Evolutionary conservation across 2,888 invertebrate genomes (phyloP).

Genomic region (Dermolepida albohirtum): DNA sequence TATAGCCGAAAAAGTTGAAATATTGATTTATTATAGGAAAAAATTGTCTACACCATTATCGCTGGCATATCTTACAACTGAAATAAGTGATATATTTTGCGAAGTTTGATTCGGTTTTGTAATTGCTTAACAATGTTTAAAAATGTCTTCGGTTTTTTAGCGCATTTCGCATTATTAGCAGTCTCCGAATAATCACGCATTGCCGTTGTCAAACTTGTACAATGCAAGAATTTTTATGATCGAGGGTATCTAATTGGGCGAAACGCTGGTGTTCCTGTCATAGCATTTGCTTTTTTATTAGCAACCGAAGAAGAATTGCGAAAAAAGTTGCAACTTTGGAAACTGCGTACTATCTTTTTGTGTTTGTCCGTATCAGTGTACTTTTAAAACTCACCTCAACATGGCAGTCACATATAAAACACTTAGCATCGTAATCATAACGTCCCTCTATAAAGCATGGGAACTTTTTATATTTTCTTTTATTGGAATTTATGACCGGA

Average conservation of each 20-base stretch:
- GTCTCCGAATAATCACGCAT: conserved; percentile 2
- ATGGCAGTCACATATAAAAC: conserved; percentile 14
- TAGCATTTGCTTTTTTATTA: conserved; percentile 14
- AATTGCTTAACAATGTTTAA: not conserved
- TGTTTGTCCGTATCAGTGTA: not conserved
- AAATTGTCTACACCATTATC: too few relatives aligned
- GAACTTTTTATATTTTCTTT: not conserved
- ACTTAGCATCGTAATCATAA: conserved; percentile 5
- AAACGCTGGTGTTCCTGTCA: conserved; percentile 1
- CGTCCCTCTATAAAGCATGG: not conserved
- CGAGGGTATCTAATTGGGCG: not conserved
- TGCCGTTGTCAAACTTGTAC: not conserved
- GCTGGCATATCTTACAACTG: too few relatives aligned
- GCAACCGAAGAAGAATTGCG: not conserved
- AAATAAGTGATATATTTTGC: too few relatives aligned
- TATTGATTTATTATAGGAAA: too few relatives aligned
- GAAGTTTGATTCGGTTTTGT: not conserved
- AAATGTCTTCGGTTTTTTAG: conserved; percentile 6
- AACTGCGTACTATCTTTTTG: not conserved
- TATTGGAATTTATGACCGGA: too few relatives aligned
- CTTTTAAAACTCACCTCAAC: conserved; percentile 4
- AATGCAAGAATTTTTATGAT: not conserved
- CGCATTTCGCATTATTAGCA: conserved; percentile 4
- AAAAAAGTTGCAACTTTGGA: conserved; percentile 8
- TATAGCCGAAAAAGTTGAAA: too few relatives aligned